Base-by-base conservation (phyloP, 1,140 invertebrate species). In the Drosophila ogumai region DNA sequence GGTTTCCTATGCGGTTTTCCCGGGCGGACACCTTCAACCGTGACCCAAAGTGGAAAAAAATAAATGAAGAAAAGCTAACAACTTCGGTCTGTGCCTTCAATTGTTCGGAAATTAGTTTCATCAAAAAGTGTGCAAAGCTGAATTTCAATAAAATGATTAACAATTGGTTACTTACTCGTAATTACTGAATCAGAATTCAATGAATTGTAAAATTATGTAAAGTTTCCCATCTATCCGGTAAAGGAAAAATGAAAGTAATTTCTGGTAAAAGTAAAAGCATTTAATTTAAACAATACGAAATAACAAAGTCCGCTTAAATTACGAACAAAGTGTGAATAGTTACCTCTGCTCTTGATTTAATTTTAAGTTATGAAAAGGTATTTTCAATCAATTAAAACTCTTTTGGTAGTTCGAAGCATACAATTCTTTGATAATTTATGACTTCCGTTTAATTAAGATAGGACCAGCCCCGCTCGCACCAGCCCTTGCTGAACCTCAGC, bases 81-180 rank as follows among this genome's bases (percentile, higher is more conserved):
- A 8, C 66, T 71, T 71, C 19, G 25, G 25, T 15, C 44, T 4
- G n/a, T 6, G 19, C 40, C 38, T 17, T 41, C 66, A 50, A 50
- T 59, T 38, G 66, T 31, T 50, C 43, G 68, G 68, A 72, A 72
- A 72, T 72, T 59, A 59, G 36, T 58, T 69, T 28, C 50, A 17
- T n/a, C 40, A 52, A 13, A n/a, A n/a, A n/a, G 12, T 25, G 34
- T 9, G 15, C 15, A 41, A 41, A 19, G 58, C 9, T 3, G n/a
- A 54, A 19, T 58, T 55, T 55, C 52, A 22, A 25, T 3, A 38
- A 25, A 40, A 19, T 52, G 3, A 32, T 34, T 44, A n/a, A 50
- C 54, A 56, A 56, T 17, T 40, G 54, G 6, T 34, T 34, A 36
- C 3, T 52, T 17, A 3, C 25, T 46, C 4, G 10, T n/a, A 22